Base-by-base conservation (phyloP, 2,888 invertebrate species). In the Sphaerophoria taeniata region DNA sequence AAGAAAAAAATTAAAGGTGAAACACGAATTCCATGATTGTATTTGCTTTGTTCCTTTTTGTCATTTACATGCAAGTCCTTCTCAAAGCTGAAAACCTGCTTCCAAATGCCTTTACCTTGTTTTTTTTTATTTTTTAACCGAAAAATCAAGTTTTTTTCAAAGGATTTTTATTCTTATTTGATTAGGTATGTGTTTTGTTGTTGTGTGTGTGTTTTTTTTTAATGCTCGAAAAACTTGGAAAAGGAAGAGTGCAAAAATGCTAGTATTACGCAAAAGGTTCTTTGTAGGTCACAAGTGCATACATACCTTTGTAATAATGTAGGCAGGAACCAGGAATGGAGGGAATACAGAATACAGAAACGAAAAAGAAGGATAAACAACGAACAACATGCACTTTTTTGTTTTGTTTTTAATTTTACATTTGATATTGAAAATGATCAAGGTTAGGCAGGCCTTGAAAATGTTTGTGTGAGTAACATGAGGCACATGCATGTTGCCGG, bases 271-370 rank as follows among this genome's bases (percentile, higher is more conserved):
- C 88, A 88, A 88, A 84, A 88, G 87, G 88, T 87, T 88, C 88
- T 88, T 88, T 88, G 77, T 88, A 88, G 88, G 88, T 88, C 88
- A 88, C 87, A 88, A 83, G 88, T 60, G 70, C 87, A 84, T 55
- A 74, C 61, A 51, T 51, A 74, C 49, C 33, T 61, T 53, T 43
- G 58, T 55, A 67, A 65, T 71, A 33, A 67, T 53, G 33, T 31
- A 11, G 11, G 72, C 43, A 60, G 4, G 36, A 16, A 7, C 0
- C 43, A 60, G 4, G 36, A 16, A 7, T 1, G 71, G 16, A 58
- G 4, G 36, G 16, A 7, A 3, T 63, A 11, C 31, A 16, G 24
- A 24, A 24, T 24, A 24, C 24, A 24, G 24, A 24, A 24, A 24
- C 24, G 24, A 39, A 36, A 61, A 39, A 47, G 55, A 55, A 61